Conservation (phyloP, 2,888 invertebrate genomes). For the Orchesella flavescens region DNA sequence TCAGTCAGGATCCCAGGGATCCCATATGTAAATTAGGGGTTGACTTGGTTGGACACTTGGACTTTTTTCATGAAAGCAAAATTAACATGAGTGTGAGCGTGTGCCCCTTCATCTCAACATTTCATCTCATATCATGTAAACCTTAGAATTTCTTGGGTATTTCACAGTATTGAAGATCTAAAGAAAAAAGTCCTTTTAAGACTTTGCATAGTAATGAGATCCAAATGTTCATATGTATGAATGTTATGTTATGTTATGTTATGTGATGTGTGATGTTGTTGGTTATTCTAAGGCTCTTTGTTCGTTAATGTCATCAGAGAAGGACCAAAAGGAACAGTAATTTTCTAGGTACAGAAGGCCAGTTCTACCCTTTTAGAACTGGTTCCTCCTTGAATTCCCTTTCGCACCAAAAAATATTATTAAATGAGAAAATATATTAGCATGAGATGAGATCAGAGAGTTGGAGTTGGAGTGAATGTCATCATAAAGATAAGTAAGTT, state of each 20-base stretch:
- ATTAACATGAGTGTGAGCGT: neutral
- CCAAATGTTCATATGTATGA: no score
- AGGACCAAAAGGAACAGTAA: slow-evolving; percentile 61
- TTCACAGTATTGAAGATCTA: slow-evolving; percentile 31
- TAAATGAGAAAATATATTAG: slow-evolving; percentile 55
- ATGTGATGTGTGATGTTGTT: no score
- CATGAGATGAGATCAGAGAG: no score
- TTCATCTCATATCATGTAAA: no score
- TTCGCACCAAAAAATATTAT: slow-evolving; percentile 59
- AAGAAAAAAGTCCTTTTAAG: slow-evolving; percentile 35
- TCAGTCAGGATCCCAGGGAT: slow-evolving; percentile 57
- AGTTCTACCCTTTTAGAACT: slow-evolving; percentile 58
- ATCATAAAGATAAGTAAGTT: no score
- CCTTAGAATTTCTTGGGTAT: neutral
- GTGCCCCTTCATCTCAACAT: no score
- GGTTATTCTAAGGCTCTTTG: slow-evolving; percentile 42
- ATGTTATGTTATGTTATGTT: no score
- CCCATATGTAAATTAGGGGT: slow-evolving; percentile 25
- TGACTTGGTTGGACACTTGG: no score
- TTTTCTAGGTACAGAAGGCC: slow-evolving; percentile 60
- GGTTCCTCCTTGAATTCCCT: slow-evolving; percentile 60
- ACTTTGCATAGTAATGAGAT: slow-evolving; percentile 55
- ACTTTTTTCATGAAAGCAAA: neutral
- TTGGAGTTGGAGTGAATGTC: slow-evolving; percentile 57
- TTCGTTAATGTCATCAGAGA: slow-evolving; percentile 43